These are phyloP conservation scores for Pogonocherus hispidulus DNA, from an alignment of 2,888 invertebrate genomes.

Conservation along the genomic window DNA sequence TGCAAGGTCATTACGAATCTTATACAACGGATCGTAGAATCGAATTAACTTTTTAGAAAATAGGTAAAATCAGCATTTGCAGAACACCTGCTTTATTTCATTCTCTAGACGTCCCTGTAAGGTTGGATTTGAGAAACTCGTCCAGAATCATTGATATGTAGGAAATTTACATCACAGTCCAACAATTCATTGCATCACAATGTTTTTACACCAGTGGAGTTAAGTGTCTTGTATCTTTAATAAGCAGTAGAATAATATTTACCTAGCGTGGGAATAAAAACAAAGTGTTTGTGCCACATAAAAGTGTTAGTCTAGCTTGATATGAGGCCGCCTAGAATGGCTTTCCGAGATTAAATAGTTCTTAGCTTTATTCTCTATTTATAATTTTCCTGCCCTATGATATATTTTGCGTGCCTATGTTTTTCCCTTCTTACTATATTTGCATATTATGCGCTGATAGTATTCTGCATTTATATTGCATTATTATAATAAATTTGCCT, in stretches of 20 bases:
- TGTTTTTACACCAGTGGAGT: background rate
- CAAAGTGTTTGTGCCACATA: background rate
- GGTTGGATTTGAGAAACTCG: too few relatives aligned
- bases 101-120: too few relatives aligned
- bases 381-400: conserved; percentile 8
- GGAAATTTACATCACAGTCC: too few relatives aligned
- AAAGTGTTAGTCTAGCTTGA: background rate
- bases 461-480: conserved; percentile 4
- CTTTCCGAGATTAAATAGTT: background rate
- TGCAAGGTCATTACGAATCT: too few relatives aligned
- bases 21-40: too few relatives aligned
- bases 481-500: background rate
- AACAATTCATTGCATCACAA: too few relatives aligned
- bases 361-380: background rate
- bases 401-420: background rate
- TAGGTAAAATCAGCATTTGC: too few relatives aligned
- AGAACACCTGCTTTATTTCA: too few relatives aligned
- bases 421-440: background rate
- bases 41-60: too few relatives aligned
- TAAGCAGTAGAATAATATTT: conserved; percentile 11
- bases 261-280: conserved; percentile 11
- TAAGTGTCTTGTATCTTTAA: background rate
- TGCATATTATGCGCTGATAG: conserved; percentile 4
- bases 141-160: too few relatives aligned
- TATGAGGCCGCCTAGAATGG: background rate